Evolutionary conservation across 2,113 vertebrate species (phyloP).

Genomic region (Podocnemis expansa): DNA sequence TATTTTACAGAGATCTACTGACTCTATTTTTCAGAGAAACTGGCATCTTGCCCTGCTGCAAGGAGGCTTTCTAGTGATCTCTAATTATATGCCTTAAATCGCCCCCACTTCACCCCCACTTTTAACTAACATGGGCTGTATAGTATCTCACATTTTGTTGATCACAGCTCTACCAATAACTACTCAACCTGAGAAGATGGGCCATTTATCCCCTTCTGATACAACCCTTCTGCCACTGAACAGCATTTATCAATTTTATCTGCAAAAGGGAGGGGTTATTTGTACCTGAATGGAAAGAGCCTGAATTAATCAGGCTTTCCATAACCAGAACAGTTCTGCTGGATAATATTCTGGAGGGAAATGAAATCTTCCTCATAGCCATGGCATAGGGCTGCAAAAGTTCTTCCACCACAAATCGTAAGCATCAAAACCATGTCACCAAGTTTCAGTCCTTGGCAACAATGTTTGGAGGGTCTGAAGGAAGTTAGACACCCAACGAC

Average conservation of each 20-base stretch:
- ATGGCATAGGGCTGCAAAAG: neutral
- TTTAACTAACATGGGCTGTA: neutral
- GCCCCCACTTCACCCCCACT: no score
- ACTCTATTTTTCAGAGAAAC: neutral
- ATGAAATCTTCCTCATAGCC: neutral
- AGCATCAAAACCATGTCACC: fast-evolving
- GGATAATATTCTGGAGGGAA: neutral
- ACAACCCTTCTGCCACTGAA: neutral
- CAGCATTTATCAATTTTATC: neutral
- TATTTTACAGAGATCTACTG: neutral
- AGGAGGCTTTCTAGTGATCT: neutral
- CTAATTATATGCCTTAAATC: neutral
- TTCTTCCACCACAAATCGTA: fast-evolving
- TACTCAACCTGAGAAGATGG: neutral
- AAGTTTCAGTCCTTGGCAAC: neutral
- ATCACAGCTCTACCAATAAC: neutral
- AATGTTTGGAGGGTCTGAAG: neutral
- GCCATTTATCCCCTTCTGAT: neutral
- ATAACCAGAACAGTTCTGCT: neutral
- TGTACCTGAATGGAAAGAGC: neutral
- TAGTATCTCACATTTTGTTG: neutral
- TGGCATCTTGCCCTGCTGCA: neutral
- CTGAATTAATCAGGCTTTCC: neutral
- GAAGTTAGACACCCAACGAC: neutral
- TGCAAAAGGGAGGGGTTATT: neutral